Percentiles rank a stretch among this genome's conserved stretches.
Conservation (phyloP, 2,888 invertebrate genomes). For the Drosophila meridionalis region DNA sequence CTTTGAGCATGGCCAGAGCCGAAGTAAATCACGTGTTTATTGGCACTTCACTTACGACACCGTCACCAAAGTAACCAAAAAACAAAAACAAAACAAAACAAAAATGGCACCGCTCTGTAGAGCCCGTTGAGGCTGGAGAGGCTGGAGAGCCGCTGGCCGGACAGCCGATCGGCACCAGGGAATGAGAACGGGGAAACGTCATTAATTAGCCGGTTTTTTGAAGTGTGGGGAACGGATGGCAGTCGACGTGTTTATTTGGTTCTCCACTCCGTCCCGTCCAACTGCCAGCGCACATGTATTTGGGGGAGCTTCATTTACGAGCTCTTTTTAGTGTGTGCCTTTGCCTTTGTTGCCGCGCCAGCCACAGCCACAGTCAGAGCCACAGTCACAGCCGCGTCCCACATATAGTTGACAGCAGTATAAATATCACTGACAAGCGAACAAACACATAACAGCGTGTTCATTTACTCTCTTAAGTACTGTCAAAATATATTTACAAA, state of each 20-base stretch:
- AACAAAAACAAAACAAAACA: conserved; percentile 54
- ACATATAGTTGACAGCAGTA: conserved; percentile 16
- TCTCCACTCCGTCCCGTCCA: conserved; percentile 52
- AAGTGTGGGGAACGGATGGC: conserved; percentile 76
- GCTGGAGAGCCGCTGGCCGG: conserved; percentile 21
- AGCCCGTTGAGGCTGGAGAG: conserved; percentile 42
- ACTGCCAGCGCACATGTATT: conserved; percentile 39
- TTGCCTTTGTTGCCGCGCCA: conserved; percentile 53
- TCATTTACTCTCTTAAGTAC: conserved; percentile 8
- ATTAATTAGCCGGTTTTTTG: conserved; percentile 74
- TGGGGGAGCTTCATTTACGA: conserved; percentile 66
- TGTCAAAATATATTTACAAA: conserved; percentile 17
- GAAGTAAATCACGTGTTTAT: conserved; percentile 84
- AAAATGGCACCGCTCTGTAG: conserved; percentile 73
- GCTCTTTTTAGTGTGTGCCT: conserved; percentile 58
- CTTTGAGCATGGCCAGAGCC: conserved; percentile 48
- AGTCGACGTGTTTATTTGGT: conserved; percentile 76
- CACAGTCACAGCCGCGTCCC: conserved; percentile 48
- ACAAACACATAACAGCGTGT: conserved; percentile 6
- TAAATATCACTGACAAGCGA: conserved; percentile 3
- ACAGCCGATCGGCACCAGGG: conserved; percentile 32
- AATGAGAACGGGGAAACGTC: conserved; percentile 62
- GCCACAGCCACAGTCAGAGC: conserved; percentile 46
- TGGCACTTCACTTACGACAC: conserved; percentile 82
- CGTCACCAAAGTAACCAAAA: conserved; percentile 56